A percentile compares a stretch with the other conserved stretches of the same genome.
Conservation (phyloP, 2,888 invertebrate species). For the Ligdia adustata region DNA sequence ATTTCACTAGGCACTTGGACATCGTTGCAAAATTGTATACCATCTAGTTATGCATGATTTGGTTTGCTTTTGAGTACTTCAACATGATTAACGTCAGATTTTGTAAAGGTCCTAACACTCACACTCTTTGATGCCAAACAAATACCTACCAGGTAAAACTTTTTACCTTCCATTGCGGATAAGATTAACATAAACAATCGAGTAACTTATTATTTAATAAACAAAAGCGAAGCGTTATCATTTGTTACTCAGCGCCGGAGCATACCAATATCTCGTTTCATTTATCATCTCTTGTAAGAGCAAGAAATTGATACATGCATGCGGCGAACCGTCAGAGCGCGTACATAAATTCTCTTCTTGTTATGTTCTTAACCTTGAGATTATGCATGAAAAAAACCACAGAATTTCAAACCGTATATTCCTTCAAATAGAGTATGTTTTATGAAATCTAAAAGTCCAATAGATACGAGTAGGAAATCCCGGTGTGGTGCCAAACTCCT, state of each 20-base stretch:
- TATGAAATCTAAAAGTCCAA: not conserved
- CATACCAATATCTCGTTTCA: conserved; percentile 61
- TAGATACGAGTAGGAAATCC: conserved; percentile 41
- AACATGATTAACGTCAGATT: no score
- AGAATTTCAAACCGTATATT: conserved; percentile 39
- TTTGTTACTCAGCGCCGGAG: conserved; percentile 50
- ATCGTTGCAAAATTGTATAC: no score
- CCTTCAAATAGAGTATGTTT: not conserved
- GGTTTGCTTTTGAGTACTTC: no score
- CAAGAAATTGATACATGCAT: conserved; percentile 71
- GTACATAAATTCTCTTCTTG: conserved; percentile 54
- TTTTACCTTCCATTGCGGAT: conserved; percentile 4
- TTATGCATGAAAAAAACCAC: conserved; percentile 25
- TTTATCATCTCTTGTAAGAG: conserved; percentile 63
- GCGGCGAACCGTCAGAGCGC: conserved; percentile 47
- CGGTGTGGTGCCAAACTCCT: conserved; percentile 65
- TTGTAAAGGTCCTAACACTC: no score
- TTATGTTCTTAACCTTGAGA: conserved; percentile 55
- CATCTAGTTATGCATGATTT: no score
- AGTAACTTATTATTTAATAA: conserved; percentile 23
- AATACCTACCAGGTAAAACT: no score
- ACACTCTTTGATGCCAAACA: no score
- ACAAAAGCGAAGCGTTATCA: conserved; percentile 41
- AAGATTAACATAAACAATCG: conserved; percentile 27
- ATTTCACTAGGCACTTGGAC: no score